Conservation (phyloP, 2,797 vertebrate genomes). For the Streptopelia turtur region DNA sequence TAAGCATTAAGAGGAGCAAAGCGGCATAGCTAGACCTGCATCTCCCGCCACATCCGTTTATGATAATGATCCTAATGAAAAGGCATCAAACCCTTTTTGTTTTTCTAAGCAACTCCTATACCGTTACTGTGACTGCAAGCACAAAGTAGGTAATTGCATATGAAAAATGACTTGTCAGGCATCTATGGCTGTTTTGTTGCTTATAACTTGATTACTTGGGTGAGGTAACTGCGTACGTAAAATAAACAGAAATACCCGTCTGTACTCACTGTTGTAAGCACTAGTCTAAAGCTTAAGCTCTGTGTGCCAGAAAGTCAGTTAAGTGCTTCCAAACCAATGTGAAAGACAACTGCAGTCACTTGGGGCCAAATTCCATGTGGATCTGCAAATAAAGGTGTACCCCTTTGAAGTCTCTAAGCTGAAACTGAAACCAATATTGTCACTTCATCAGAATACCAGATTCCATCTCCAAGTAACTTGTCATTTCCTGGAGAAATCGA, state of each 20-base stretch:
- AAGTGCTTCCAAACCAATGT: not conserved
- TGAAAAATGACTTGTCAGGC: not conserved
- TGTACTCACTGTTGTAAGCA: not conserved
- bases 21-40: not conserved
- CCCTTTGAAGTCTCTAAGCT: not conserved
- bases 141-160: not conserved
- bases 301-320: not conserved
- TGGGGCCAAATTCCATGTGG: not conserved
- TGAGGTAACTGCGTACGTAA: not conserved
- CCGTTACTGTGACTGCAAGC: not conserved
- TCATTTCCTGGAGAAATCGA: not conserved
- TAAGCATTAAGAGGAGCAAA: slow-evolving; percentile 15
- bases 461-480: not conserved
- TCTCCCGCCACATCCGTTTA: not conserved
- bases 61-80: not conserved
- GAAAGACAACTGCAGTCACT: not conserved
- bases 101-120: not conserved
- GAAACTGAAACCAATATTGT: not conserved
- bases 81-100: not conserved
- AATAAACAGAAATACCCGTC: not conserved
- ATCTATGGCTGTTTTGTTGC: not conserved
- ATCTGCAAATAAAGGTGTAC: not conserved
- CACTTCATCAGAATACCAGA: not conserved
- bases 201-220: not conserved
- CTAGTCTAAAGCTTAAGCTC: not conserved